Evolutionary conservation across 1,140 invertebrate species (phyloP), one percentile per base, ranked within the genome.

Genomic region (Antheraea mylitta): DNA sequence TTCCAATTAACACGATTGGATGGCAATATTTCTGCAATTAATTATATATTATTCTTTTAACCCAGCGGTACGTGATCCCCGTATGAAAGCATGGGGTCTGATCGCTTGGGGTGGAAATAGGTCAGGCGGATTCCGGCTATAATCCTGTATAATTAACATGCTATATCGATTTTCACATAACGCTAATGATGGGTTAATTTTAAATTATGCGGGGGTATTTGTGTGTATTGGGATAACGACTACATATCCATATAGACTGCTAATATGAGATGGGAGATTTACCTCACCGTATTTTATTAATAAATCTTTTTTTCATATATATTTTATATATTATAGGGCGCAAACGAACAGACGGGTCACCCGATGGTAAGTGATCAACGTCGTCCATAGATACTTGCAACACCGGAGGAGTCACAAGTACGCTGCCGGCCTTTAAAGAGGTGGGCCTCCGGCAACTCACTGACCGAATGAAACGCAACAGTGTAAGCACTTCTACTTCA

Each of bases 61-160:
- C 78, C 73, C 78, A 75, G 78, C 79, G 74, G 71, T 66, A 82
- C 73, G 70, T 69, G 65, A 72, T 70, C 71, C 70, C 59, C 66
- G 64, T 74, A 75, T 76, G 66, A 53, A 13, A n/a, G 45, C 71
- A 65, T 67, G 69, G 73, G 77, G 70, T 76, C 70, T 73, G 76
- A 77, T 71, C 58, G 70, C 58, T 61, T 69, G 66, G 75, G 75
- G 80, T 72, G 67, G 76, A 82, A 80, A 75, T 81, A 81, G 81
- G 81, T 83, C 81, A 83, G 77, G 78, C 75, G 75, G 58, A 75
- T 66, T 6, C 42, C 22, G 53, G 66, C 69, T 77, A 68, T 81
- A 80, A 81, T 81, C 73, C 45, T 77, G 75, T 81, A 80, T 83
- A 83, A 83, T 83, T 83, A 82, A 79, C 78, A 79, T 71, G 75